Conservation (phyloP, 2,797 vertebrate genomes). For the Avahi laniger region DNA sequence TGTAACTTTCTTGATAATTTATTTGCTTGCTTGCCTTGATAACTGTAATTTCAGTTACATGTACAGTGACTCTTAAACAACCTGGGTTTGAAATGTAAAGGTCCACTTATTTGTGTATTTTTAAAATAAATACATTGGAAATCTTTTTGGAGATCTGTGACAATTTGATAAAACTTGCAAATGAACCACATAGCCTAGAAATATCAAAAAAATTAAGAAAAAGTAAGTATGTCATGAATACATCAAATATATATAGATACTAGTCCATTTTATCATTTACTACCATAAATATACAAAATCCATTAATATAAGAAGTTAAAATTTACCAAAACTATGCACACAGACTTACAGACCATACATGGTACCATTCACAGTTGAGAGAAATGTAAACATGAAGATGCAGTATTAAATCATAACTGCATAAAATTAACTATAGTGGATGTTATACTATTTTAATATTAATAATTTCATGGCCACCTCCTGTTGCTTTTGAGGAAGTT, state of each 20-base stretch:
- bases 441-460: neutral
- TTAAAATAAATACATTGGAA: neutral
- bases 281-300: neutral
- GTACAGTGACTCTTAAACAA: neutral
- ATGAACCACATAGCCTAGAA: neutral
- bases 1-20: neutral
- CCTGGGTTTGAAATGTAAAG: neutral
- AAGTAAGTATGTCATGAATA: neutral
- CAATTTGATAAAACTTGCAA: neutral
- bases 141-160: neutral
- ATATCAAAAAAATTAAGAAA: neutral
- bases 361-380: neutral
- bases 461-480: neutral
- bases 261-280: neutral
- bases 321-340: neutral
- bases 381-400: neutral
- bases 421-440: neutral
- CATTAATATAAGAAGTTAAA: neutral
- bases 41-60: neutral
- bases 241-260: neutral
- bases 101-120: neutral
- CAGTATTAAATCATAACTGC: neutral
- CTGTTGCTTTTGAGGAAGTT: neutral
- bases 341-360: neutral
- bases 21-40: neutral